These are phyloP conservation scores for Dorcus parallelipipedus DNA, from an alignment of 2,888 invertebrate species.

Conservation along the genomic window DNA sequence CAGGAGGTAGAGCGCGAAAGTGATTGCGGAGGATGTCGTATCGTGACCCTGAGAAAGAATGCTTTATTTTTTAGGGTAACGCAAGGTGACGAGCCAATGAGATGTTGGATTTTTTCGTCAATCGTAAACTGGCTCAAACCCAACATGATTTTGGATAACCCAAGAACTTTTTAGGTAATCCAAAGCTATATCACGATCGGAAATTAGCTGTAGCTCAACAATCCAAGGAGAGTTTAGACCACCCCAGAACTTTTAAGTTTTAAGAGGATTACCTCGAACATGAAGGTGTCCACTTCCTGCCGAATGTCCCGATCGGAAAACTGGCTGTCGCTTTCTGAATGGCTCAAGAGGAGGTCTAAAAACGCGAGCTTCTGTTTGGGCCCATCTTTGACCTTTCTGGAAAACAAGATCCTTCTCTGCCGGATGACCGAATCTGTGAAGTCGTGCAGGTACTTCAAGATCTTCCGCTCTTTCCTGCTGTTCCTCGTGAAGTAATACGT, in stretches of 20 bases:
- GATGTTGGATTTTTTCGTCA: too few species aligned
- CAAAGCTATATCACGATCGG: too few species aligned
- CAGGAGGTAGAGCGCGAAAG: conserved; percentile 21
- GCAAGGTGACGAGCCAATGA: too few species aligned
- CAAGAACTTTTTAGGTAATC: too few species aligned
- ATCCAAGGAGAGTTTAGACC: too few species aligned
- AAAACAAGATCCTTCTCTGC: conserved; percentile 46
- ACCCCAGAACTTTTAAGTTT: too few species aligned
- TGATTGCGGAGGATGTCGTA: conserved; percentile 22
- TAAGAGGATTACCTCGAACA: conserved; percentile 55
- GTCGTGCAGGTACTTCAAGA: conserved; percentile 50
- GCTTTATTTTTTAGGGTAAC: background rate
- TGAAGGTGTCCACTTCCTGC: conserved; percentile 53
- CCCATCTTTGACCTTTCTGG: conserved; percentile 12
- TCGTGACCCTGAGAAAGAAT: conserved; percentile 25
- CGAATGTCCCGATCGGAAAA: conserved; percentile 31
- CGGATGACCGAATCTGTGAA: conserved; percentile 57
- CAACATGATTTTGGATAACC: too few species aligned
- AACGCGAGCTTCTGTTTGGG: conserved; percentile 9
- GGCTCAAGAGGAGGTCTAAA: conserved; percentile 13
- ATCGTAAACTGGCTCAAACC: too few species aligned
- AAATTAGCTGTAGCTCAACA: too few species aligned
- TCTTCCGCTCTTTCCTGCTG: conserved; percentile 55
- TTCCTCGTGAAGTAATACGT: conserved; percentile 55
- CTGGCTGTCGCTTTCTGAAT: background rate